Evolutionary conservation across 2,888 invertebrate genomes (phyloP).

Genomic region (Subacronicta megacephala): DNA sequence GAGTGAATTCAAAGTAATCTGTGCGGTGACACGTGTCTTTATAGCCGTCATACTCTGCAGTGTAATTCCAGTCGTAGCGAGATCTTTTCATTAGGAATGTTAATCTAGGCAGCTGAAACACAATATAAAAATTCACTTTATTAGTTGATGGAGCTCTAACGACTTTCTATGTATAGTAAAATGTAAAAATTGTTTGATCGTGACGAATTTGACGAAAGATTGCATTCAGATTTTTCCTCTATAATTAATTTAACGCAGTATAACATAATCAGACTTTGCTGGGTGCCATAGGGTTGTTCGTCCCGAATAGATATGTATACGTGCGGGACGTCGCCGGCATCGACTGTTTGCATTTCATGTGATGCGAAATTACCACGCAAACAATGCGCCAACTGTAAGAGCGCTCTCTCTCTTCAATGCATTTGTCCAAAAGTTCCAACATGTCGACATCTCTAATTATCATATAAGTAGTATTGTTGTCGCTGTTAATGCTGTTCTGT

Average conservation of each 20-base stretch:
- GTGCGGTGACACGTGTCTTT: constrained; percentile 47
- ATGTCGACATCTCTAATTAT: no score
- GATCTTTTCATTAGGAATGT: constrained; percentile 53
- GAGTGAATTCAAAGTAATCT: constrained; percentile 52
- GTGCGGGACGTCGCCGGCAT: background rate
- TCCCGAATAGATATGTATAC: background rate
- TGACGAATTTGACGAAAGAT: no score
- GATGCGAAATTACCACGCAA: background rate
- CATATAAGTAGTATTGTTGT: no score
- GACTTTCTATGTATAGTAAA: no score
- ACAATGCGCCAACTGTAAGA: no score
- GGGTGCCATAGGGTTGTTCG: background rate
- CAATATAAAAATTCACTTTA: background rate
- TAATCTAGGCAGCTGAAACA: constrained; percentile 62
- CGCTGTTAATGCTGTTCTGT: no score
- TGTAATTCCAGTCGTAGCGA: constrained; percentile 66
- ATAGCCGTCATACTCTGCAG: constrained; percentile 57
- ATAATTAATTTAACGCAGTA: no score
- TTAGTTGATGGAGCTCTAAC: background rate
- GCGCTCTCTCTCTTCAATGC: no score
- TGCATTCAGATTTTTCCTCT: no score
- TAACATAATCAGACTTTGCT: background rate
- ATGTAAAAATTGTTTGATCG: no score
- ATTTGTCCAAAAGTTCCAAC: no score
- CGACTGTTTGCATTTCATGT: background rate